These are phyloP conservation scores for Microcebus tavaratra DNA, from an alignment of 2,113 vertebrate species.

Conservation along the genomic window DNA sequence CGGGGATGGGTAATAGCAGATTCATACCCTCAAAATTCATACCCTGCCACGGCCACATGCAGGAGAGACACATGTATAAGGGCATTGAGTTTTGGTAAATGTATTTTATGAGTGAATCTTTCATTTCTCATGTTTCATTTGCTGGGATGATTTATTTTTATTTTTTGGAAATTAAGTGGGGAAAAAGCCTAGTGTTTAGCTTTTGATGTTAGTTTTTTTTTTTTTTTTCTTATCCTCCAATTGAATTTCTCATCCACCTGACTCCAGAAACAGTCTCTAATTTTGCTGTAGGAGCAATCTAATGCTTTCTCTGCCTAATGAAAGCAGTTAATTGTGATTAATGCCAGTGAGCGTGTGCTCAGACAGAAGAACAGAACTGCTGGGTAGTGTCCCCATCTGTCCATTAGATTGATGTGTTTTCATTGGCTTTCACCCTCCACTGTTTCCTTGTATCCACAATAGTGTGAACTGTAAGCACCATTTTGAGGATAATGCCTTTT, in stretches of 20 bases:
- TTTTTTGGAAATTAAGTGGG: neutral
- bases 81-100: neutral
- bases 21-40: neutral
- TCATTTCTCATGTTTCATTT: neutral
- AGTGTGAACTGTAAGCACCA: neutral
- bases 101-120: neutral
- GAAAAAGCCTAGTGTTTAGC: neutral
- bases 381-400: neutral
- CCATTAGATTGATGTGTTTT: neutral
- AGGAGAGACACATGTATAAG: neutral
- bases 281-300: neutral
- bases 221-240: neutral
- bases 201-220: neutral
- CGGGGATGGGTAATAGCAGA: accelerated
- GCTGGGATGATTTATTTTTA: neutral
- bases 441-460: neutral
- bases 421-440: neutral
- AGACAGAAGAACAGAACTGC: neutral
- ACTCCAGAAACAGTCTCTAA: neutral
- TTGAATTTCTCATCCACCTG: neutral
- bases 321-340: conserved; percentile 41
- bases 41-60: accelerated
- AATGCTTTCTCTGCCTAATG: neutral
- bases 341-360: neutral
- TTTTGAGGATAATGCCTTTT: neutral